These are phyloP conservation scores for Atlantisia rogersi DNA, from an alignment of 2,113 vertebrate genomes.

Conservation along the genomic window DNA sequence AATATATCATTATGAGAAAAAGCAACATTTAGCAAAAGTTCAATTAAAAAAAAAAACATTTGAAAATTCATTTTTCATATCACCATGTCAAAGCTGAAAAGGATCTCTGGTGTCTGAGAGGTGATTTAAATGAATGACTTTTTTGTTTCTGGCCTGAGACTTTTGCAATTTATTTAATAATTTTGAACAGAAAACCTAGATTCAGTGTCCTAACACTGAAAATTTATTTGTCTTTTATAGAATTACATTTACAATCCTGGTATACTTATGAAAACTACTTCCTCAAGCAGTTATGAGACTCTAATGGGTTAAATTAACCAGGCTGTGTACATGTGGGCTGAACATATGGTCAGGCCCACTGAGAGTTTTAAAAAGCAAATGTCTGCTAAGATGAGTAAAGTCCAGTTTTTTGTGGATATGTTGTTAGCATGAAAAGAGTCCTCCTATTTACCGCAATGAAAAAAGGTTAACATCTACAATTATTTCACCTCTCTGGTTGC, in stretches of 20 bases:
- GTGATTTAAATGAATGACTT: background rate
- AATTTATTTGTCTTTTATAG: conserved; percentile 7
- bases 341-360: conserved; percentile 75
- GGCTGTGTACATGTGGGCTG: conserved; percentile 49
- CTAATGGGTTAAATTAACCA: conserved; percentile 73
- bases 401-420: conserved; percentile 53
- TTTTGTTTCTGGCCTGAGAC: background rate
- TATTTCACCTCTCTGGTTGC: conserved; percentile 44
- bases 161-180: background rate
- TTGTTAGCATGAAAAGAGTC: conserved; percentile 65
- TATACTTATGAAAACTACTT: background rate
- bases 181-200: background rate
- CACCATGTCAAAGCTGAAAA: background rate
- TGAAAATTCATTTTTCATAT: background rate
- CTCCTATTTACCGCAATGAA: conserved; percentile 37
- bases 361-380: conserved; percentile 70
- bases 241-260: conserved; percentile 41
- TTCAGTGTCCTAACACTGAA: background rate
- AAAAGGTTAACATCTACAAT: conserved; percentile 32
- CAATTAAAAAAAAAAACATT: background rate
- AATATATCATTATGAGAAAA: background rate
- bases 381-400: conserved; percentile 71
- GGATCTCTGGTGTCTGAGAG: background rate
- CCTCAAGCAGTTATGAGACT: conserved; percentile 42
- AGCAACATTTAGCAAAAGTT: background rate